phyloP scores from a whole-genome alignment of 2,888 invertebrate species.

The Stenodera caucasica region DNA sequence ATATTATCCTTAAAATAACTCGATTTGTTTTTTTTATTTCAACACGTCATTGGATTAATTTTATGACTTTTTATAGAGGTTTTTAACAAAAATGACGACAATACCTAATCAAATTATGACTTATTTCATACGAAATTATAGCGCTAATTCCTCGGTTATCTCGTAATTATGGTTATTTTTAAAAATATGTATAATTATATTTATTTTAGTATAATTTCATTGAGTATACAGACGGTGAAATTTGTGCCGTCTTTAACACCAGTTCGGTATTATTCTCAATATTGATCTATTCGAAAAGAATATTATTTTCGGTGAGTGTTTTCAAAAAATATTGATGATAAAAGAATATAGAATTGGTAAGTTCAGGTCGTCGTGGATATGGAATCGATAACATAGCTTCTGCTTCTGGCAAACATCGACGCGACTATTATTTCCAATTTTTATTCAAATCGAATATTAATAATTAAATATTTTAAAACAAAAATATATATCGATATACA shows the following conservation, averaged over 20 bases:
- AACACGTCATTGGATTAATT: slow-evolving; percentile 19
- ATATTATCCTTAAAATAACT: background rate
- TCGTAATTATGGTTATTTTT: background rate
- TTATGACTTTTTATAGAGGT: slow-evolving; percentile 20
- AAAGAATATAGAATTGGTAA: slow-evolving; percentile 25
- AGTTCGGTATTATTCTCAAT: too few species aligned
- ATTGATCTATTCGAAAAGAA: too few species aligned
- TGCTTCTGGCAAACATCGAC: slow-evolving; percentile 18
- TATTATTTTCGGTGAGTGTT: slow-evolving; percentile 13
- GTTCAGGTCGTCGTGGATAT: slow-evolving; percentile 29
- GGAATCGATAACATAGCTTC: slow-evolving; percentile 29
- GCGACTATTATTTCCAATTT: slow-evolving; percentile 17
- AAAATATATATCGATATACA: too few species aligned
- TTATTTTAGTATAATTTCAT: too few species aligned
- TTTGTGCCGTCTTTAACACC: too few species aligned
- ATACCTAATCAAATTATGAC: background rate
- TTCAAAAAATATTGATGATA: slow-evolving; percentile 14
- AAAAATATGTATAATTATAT: too few species aligned
- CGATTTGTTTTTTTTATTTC: background rate
- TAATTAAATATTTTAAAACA: too few species aligned
- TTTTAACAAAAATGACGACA: slow-evolving; percentile 21
- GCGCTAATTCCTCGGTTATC: background rate
- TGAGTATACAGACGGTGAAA: too few species aligned
- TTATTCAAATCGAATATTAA: too few species aligned
- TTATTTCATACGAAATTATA: background rate